Conservation (phyloP, 2,888 invertebrate species). For the Macroteleia sp. region DNA sequence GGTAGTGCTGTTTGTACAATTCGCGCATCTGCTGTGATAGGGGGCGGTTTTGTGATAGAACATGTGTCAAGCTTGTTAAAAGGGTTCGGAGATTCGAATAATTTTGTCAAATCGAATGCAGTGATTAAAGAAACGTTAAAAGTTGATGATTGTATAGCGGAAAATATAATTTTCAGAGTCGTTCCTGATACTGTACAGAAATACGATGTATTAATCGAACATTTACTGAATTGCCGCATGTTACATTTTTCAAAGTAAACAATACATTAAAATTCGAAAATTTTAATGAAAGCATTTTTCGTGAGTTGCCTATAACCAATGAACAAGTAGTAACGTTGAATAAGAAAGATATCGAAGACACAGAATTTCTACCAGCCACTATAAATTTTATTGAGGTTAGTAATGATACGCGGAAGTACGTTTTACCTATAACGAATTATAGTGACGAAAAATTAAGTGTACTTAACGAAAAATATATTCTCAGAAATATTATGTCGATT, state of each 20-base stretch:
- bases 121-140: not conserved
- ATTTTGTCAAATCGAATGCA: not conserved
- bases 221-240: not conserved
- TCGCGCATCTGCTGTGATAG: too few species aligned
- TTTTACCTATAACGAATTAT: not conserved
- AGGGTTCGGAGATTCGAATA: not conserved
- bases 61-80: not conserved
- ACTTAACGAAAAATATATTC: not conserved
- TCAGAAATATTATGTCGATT: constrained; percentile 3
- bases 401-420: not conserved
- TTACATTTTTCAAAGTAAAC: not conserved
- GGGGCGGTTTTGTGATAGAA: too few species aligned
- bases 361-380: too few species aligned
- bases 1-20: too few species aligned
- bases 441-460: not conserved
- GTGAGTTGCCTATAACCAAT: not conserved
- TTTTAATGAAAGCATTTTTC: not conserved
- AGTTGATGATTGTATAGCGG: not conserved
- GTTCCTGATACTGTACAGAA: not conserved
- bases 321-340: not conserved
- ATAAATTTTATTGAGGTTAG: not conserved
- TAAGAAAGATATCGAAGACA: too few species aligned
- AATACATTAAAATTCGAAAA: not conserved
- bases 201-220: not conserved
- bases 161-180: not conserved